phyloP scores from a whole-genome alignment of 2,797 vertebrate species.

The Alfaro cultratus region DNA sequence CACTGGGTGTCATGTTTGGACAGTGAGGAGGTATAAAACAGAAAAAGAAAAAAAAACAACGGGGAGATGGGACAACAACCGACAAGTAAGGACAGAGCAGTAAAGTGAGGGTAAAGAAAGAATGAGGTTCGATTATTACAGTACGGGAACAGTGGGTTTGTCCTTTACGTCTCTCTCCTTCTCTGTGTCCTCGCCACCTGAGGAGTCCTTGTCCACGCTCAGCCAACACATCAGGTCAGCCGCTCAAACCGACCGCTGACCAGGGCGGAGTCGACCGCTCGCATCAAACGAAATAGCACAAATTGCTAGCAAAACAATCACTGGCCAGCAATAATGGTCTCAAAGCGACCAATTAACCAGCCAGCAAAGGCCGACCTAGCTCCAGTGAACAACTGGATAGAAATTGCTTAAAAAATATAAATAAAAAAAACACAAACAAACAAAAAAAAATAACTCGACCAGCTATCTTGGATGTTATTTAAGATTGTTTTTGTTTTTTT shows the following conservation, averaged over 20 bases:
- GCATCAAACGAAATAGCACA: conserved; percentile 53
- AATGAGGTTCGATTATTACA: conserved; percentile 76
- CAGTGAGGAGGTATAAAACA: conserved; percentile 35
- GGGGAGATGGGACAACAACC: conserved; percentile 49
- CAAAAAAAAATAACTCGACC: conserved; percentile 65
- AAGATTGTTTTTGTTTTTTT: conserved; percentile 23
- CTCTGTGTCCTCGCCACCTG: conserved; percentile 88
- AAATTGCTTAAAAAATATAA: conserved; percentile 79
- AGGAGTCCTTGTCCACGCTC: conserved; percentile 89
- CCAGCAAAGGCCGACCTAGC: conserved; percentile 70
- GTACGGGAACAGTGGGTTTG: conserved; percentile 79
- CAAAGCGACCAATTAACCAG: conserved; percentile 65
- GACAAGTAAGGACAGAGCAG: conserved; percentile 40
- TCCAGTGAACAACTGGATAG: conserved; percentile 72
- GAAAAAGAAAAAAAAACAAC: conserved; percentile 38
- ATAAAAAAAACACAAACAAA: conserved; percentile 64
- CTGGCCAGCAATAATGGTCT: conserved; percentile 67
- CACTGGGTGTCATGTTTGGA: conserved; percentile 51
- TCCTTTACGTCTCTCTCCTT: conserved; percentile 61
- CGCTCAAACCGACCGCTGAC: conserved; percentile 45
- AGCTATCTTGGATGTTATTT: conserved; percentile 72
- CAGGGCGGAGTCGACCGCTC: conserved; percentile 39
- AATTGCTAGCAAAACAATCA: conserved; percentile 69
- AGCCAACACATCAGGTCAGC: conserved; percentile 79
- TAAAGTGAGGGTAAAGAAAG: conserved; percentile 55